Base-by-base conservation (phyloP, 1,140 invertebrate genomes). In the Ips typographus region DNA sequence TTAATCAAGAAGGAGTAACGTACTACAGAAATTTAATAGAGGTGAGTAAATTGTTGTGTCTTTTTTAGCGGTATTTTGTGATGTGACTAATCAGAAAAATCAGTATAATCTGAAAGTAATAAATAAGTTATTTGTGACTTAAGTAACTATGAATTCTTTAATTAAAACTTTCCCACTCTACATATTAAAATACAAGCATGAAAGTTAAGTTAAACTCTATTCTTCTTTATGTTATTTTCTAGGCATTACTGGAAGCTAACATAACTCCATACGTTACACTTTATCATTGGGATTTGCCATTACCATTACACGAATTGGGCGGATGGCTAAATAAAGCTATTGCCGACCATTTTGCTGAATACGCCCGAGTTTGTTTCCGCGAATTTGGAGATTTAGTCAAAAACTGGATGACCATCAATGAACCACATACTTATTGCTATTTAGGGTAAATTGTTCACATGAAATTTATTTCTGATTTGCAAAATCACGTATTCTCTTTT, bases 11-110 rank as follows among this genome's bases (percentile, higher is more conserved):
- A 63, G 89, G 88, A 8, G 73, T 88, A 2, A 76, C 83, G 2
- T 90, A 89, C 74, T 90, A 90, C 77, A 85, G 88, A 65, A 83
- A 84, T 44, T 74, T 90, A 0, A 84, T 90, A 7, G 79, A 65
- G 68, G 68, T 65, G 40, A 40, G 22, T 22, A 22, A 0, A 22
- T 22, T 22, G 22, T 22, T 22, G 22, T 22, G 0, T 22, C 22
- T 22, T 22, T 22, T 22, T 22, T 22, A 22, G 22, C 22, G 0
- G 22, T 22, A 22, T 22, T 22, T 22, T 22, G 22, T 22, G 22
- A 22, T 22, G 22, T 22, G 22, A 22, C 22, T 22, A 22, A 22
- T 22, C 22, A 22, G 22, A 22, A 22, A 22, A 22, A 22, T 22
- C 22, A 0, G 22, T 61, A 0, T 22, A 22, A 22, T 22, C 22